phyloP scores from a whole-genome alignment of 2,888 invertebrate species.

The Tyria jacobaeae region DNA sequence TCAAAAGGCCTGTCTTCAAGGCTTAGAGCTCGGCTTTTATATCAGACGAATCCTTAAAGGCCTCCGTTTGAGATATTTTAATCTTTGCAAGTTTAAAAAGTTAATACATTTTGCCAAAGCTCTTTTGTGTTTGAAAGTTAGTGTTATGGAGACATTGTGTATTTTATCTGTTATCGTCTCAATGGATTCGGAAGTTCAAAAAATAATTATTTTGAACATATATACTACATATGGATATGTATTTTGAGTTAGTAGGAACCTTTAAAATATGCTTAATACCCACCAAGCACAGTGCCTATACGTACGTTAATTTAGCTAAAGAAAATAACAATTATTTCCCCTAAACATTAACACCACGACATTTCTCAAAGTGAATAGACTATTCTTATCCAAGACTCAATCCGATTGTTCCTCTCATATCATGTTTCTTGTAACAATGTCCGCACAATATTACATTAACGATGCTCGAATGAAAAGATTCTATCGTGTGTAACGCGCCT shows the following conservation, averaged over 20 bases:
- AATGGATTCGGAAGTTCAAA: background rate
- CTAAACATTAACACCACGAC: background rate
- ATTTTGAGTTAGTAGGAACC: too few species aligned
- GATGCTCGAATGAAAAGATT: constrained; percentile 39
- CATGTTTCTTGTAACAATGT: constrained; percentile 20
- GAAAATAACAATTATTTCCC: too few species aligned
- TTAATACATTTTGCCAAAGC: constrained; percentile 2
- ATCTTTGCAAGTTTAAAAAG: constrained; percentile 16
- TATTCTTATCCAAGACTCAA: constrained; percentile 7
- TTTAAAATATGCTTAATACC: too few species aligned
- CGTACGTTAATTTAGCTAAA: too few species aligned
- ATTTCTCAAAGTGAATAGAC: constrained; percentile 3
- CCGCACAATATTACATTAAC: constrained; percentile 39
- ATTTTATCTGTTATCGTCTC: background rate
- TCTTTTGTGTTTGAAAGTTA: background rate
- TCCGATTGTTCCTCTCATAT: constrained; percentile 23
- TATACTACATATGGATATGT: too few species aligned
- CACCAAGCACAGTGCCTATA: too few species aligned
- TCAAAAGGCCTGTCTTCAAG: constrained; percentile 22
- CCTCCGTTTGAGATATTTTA: constrained; percentile 30
- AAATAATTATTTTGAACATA: too few species aligned
- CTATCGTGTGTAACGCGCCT: constrained; percentile 40
- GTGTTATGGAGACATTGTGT: background rate
- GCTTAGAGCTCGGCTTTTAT: constrained; percentile 20
- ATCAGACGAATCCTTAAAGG: constrained; percentile 17